phyloP scores from a whole-genome alignment of 2,113 vertebrate species.

The Rattus rattus region DNA sequence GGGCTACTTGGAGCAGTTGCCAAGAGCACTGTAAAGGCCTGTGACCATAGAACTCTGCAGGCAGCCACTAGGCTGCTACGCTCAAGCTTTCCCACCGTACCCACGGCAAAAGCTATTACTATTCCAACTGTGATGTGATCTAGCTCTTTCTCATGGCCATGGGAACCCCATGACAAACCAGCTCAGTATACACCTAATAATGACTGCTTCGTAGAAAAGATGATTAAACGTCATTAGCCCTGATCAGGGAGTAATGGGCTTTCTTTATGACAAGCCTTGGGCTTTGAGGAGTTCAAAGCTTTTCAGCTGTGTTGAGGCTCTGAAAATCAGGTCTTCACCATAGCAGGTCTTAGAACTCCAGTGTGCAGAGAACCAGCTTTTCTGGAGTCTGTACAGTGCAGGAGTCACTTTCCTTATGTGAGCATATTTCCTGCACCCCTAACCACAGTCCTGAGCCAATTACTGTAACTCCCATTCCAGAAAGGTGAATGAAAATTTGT shows the following conservation, averaged over 20 bases:
- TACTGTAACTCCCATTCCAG: background rate
- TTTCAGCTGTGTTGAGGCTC: background rate
- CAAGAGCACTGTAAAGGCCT: conserved; percentile 3
- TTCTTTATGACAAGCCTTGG: background rate
- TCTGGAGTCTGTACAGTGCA: background rate
- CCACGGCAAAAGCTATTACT: background rate
- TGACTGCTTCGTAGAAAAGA: background rate
- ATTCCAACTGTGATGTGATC: background rate
- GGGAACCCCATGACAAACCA: background rate
- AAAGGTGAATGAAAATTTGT: background rate
- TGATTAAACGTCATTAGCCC: conserved; percentile 37
- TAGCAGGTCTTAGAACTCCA: background rate
- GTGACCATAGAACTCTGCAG: background rate
- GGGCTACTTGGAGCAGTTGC: background rate
- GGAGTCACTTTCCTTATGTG: background rate
- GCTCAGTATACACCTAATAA: conserved; percentile 40
- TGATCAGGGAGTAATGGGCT: background rate
- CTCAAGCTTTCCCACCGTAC: background rate
- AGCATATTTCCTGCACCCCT: background rate
- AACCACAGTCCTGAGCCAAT: background rate
- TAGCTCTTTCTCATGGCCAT: background rate
- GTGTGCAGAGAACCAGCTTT: background rate
- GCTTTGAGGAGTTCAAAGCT: background rate
- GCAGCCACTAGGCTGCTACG: background rate
- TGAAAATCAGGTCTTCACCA: background rate